Percentiles rank a stretch among this genome's conserved stretches.
These are phyloP conservation scores for Diadegma fenestrale DNA, from an alignment of 2,888 invertebrate genomes.

Conservation along the genomic window DNA sequence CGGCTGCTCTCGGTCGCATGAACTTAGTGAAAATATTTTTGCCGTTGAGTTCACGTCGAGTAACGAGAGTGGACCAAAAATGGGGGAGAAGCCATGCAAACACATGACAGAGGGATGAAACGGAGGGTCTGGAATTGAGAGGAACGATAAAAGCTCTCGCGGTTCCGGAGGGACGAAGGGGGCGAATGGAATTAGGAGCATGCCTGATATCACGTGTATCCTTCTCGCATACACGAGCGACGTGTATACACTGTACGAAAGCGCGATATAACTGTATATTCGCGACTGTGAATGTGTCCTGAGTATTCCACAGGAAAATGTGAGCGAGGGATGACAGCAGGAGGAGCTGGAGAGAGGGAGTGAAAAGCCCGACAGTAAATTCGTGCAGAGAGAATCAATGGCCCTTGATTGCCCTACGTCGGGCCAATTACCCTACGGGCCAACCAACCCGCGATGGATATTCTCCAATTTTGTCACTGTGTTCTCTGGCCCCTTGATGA, in stretches of 20 bases:
- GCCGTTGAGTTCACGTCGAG: conserved; percentile 33
- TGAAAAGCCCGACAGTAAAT: conserved; percentile 64
- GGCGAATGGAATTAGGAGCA: conserved; percentile 63
- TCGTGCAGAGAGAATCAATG: conserved; percentile 78
- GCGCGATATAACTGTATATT: neutral
- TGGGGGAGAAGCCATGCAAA: conserved; percentile 44
- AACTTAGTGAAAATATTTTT: conserved; percentile 67
- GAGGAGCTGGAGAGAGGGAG: conserved; percentile 27
- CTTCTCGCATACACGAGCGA: neutral
- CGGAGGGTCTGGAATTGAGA: conserved; percentile 44
- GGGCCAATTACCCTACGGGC: conserved; percentile 72
- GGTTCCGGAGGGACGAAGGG: conserved; percentile 60
- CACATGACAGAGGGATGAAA: conserved; percentile 40
- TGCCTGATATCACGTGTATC: conserved; percentile 40
- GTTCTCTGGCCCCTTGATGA: conserved; percentile 75
- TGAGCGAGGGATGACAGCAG: conserved; percentile 32
- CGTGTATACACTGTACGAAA: neutral
- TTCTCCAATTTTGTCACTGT: conserved; percentile 47
- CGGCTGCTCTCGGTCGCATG: conserved; percentile 27
- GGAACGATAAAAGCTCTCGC: conserved; percentile 67
- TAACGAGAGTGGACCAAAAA: conserved; percentile 28
- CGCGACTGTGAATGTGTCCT: neutral
- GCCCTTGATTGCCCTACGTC: conserved; percentile 78
- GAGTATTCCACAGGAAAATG: conserved; percentile 1
- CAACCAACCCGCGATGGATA: conserved; percentile 41